Base-by-base conservation (phyloP, 2,113 vertebrate species). In the Caranx ignobilis region DNA sequence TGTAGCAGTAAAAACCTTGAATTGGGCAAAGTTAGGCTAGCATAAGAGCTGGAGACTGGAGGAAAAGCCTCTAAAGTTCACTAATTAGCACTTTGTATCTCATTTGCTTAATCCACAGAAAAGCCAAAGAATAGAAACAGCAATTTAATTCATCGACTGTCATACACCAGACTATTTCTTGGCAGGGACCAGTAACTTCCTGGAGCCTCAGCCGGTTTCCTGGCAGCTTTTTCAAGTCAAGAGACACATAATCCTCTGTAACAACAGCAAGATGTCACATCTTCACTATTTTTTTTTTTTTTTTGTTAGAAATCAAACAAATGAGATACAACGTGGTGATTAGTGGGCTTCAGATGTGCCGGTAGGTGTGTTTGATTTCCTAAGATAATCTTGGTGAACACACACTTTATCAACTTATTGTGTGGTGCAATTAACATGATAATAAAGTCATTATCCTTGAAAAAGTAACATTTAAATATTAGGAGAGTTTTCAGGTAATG, bases 81-180 rank as follows among this genome's bases (percentile, higher is more conserved):
- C 16, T 18, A 6, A 48, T 18, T 48, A 18, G 9, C 48, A n/a
- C 16, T 6, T 6, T 18, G 15, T 16, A 48, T 50, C 18, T 19
- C 16, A 50, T 50, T n/a, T 50, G 18, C 6, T 50, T n/a, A n/a
- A 50, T 50, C 2, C 6, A 2, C 19, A 9, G 6, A 50, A 50
- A 48, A 50, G 47, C 47, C 12, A 26, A n/a, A 48, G 63, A 32
- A 47, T 66, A 66, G 50, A 66, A 48, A 50, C 10, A 52, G 52
- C 45, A 67, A 35, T 18, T 19, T 61, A 3, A 55, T 43, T 50
- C 19, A 63, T 18, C 2, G 35, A 32, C 2, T 34, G 60, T 67
- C 13, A 37, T n/a, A 48, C 18, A n/a, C 13, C 11, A 6, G 57
- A 52, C n/a, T 26, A 5, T 43, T 73, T 68, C 64, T 60, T 68